phyloP scores from a whole-genome alignment of 2,113 vertebrate genomes.

The Phrynosoma blainvillii region DNA sequence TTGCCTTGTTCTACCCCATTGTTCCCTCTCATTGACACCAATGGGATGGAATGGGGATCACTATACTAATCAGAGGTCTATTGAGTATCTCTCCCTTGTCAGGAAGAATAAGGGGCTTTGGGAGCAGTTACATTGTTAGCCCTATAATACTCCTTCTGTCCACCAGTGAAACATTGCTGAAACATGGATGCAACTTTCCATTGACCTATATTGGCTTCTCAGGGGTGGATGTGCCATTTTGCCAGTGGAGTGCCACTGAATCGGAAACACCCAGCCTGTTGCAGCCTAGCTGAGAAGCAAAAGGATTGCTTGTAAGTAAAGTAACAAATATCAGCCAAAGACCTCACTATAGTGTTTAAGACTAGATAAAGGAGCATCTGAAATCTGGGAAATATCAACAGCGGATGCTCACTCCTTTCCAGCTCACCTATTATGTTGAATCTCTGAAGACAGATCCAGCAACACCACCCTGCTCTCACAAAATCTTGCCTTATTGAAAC shows the following conservation, averaged over 20 bases:
- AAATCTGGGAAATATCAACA: background rate
- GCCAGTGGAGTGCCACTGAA: too few species aligned
- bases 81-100: background rate
- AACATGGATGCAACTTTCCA: too few species aligned
- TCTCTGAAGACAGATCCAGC: background rate
- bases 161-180: background rate
- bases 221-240: too few species aligned
- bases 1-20: too few species aligned
- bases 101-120: background rate
- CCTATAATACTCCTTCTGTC: background rate
- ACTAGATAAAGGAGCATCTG: background rate
- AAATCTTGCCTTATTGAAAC: background rate
- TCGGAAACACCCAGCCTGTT: too few species aligned
- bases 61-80: background rate
- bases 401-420: background rate
- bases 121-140: too few species aligned
- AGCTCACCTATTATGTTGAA: background rate
- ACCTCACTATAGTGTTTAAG: background rate
- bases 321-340: background rate
- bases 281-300: too few species aligned
- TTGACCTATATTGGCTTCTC: too few species aligned
- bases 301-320: background rate
- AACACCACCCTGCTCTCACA: background rate
- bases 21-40: too few species aligned
- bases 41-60: too few species aligned